Conservation (phyloP, 2,888 invertebrate species). For the Brenthis daphne region DNA sequence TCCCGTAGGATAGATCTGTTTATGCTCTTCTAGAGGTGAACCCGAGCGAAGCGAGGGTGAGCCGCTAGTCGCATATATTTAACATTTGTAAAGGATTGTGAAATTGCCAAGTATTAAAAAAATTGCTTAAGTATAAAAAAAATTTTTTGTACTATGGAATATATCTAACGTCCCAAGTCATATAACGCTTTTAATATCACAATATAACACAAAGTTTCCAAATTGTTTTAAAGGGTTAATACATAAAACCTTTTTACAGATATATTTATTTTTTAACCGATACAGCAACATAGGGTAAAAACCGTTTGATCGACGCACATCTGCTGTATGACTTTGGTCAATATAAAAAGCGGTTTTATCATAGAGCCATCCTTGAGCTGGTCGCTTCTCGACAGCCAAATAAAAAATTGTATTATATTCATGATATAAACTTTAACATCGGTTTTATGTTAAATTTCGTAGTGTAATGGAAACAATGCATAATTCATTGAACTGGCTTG, state of each 20-base stretch:
- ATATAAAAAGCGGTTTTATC: slow-evolving; percentile 56
- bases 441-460: slow-evolving; percentile 79
- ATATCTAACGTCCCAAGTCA: too few relatives aligned
- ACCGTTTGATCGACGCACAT: slow-evolving; percentile 32
- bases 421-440: slow-evolving; percentile 77
- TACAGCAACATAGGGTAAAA: slow-evolving; percentile 24
- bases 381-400: slow-evolving; percentile 48
- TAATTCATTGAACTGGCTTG: slow-evolving; percentile 70
- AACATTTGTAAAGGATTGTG: too few relatives aligned
- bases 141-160: too few relatives aligned
- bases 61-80: too few relatives aligned
- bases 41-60: too few relatives aligned
- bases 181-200: too few relatives aligned
- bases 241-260: neutral
- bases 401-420: slow-evolving; percentile 78
- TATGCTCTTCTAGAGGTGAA: too few relatives aligned
- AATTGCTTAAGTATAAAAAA: too few relatives aligned
- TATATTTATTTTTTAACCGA: neutral
- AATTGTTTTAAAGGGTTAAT: neutral
- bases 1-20: too few relatives aligned
- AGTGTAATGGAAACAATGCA: slow-evolving; percentile 81
- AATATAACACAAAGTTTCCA: neutral
- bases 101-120: too few relatives aligned
- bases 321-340: slow-evolving; percentile 35
- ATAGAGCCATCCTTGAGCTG: slow-evolving; percentile 49